Percentiles rank a stretch among this genome's conserved stretches.
Conservation (phyloP, 1,140 invertebrate species). For the Zeugodacus cucurbitae region DNA sequence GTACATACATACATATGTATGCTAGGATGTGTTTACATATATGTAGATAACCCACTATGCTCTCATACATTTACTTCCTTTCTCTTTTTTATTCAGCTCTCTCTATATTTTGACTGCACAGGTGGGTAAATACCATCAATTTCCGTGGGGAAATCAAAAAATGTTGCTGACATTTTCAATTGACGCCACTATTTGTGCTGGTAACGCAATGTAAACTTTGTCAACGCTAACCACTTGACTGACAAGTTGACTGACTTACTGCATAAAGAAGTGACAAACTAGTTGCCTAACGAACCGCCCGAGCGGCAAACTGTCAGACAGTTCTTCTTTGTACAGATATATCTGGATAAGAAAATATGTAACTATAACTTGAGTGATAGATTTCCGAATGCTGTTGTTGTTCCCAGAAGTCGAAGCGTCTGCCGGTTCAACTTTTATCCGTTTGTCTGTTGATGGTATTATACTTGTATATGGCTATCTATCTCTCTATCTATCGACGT, state of each 20-base stretch:
- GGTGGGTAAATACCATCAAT: conserved; percentile 32
- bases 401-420: conserved; percentile 10
- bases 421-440: conserved; percentile 12
- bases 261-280: conserved; percentile 10
- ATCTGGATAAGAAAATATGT: background rate
- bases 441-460: conserved; percentile 7
- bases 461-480: background rate
- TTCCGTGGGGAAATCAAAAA: conserved; percentile 39
- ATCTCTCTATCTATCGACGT: background rate
- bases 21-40: background rate
- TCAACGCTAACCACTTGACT: conserved; percentile 26
- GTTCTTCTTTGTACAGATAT: background rate
- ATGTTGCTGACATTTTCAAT: conserved; percentile 39
- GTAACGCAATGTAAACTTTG: conserved; percentile 37
- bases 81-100: background rate
- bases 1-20: background rate
- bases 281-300: conserved; percentile 1
- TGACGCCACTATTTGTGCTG: conserved; percentile 36
- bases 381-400: background rate
- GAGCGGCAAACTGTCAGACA: background rate
- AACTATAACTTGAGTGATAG: background rate
- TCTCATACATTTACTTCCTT: background rate
- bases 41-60: background rate
- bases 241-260: conserved; percentile 17
- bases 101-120: background rate